phyloP scores from a whole-genome alignment of 37 sponge, comb jelly and placozoan species.

The Theonella swinhoei region DNA sequence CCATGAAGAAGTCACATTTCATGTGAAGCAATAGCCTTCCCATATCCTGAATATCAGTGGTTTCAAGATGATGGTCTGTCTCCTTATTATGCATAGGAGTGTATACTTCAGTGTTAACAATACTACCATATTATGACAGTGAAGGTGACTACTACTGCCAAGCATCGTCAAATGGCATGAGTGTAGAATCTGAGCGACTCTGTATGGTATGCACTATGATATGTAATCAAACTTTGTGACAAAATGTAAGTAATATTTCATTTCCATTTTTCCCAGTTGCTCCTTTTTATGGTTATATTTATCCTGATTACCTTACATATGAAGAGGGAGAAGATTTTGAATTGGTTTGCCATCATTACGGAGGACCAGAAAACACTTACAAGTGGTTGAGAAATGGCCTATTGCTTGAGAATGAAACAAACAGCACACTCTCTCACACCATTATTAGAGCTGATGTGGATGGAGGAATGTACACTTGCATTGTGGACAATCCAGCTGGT shows the following conservation, averaged over 20 bases:
- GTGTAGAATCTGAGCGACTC: background rate
- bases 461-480: background rate
- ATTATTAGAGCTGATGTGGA: background rate
- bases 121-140: background rate
- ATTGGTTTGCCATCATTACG: slow-evolving; percentile 8
- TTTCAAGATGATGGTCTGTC: no score
- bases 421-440: background rate
- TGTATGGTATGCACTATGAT: background rate
- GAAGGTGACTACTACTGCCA: slow-evolving; percentile 1
- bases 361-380: slow-evolving; percentile 23
- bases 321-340: background rate
- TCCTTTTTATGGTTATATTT: no score
- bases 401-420: background rate
- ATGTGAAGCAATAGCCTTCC: slow-evolving; percentile 35
- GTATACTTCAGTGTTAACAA: background rate
- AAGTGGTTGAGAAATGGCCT: background rate
- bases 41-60: slow-evolving; percentile 10
- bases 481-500: background rate
- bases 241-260: no score
- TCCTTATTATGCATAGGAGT: no score
- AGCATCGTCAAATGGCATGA: background rate
- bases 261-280: no score
- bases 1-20: no score
- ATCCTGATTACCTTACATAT: slow-evolving; percentile 6
- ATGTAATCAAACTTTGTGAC: background rate